Base-by-base conservation (phyloP, 2,113 vertebrate species). In the Paedocypris sp. region DNA sequence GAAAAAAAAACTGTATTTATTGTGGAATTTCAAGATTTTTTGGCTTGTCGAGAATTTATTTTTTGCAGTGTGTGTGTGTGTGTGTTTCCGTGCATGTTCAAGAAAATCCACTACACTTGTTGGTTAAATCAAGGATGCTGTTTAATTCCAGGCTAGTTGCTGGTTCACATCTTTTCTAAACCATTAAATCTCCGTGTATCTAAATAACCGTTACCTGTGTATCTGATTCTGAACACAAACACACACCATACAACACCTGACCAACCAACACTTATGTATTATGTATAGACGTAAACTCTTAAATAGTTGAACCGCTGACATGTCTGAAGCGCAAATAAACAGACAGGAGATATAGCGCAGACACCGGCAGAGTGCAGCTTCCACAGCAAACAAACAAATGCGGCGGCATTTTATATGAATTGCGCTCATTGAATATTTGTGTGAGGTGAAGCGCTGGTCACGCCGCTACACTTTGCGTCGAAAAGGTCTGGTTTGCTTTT, bases 231-330 rank as follows among this genome's bases (percentile, higher is more conserved):
- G n/a, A n/a, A n/a, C n/a, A n/a, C n/a, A n/a, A n/a, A n/a, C 12
- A 39, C 32, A 39, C 19, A 54, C 32, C 33, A 54, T 13, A 54
- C 32, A 18, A 39, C 20, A 54, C 20, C 22, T 39, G n/a, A 36
- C 33, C 39, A 54, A 13, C 13, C 33, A 38, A 12, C 18, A 25
- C 33, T 39, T 39, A 54, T 54, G 12, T 22, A 54, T 54, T 18
- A 54, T 54, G 13, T 54, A 54, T 39, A 26, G 13, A 23, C 6
- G 33, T 25, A 22, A 39, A 42, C 33, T 12, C 35, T 38, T 62
- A 62, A 62, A 62, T 62, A 62, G 51, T 51, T 62, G 25, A 62
- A 51, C 31, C 41, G 47, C 32, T 51, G 60, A 16, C 36, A 50
- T n/a, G 11, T 42, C 33, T 26, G 9, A 4, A 16, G 11, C 20